These are phyloP conservation scores for Plebejus argus DNA, from an alignment of 2,888 invertebrate species.

Conservation along the genomic window DNA sequence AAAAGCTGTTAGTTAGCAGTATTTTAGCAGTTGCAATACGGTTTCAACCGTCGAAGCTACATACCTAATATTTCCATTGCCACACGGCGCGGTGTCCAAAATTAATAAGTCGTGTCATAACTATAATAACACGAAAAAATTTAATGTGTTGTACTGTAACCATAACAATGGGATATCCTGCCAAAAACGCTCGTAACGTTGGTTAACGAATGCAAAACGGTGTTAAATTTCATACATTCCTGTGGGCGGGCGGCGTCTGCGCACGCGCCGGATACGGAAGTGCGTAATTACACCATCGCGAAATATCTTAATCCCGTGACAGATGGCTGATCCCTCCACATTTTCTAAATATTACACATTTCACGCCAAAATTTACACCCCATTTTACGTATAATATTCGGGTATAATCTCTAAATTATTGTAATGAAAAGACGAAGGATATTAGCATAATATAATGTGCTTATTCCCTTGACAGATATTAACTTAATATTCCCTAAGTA, in stretches of 20 bases:
- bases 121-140: not conserved
- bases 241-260: slow-evolving; percentile 66
- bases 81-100: not conserved
- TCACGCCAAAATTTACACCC: slow-evolving; percentile 63
- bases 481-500: not conserved
- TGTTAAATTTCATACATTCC: slow-evolving; percentile 62
- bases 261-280: slow-evolving; percentile 79
- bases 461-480: not conserved
- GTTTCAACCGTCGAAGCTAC: not conserved
- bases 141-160: not conserved
- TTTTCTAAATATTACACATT: slow-evolving; percentile 67
- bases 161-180: not conserved
- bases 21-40: not conserved
- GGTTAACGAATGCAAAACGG: slow-evolving; percentile 43
- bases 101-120: not conserved
- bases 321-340: slow-evolving; percentile 72
- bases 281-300: slow-evolving; percentile 75
- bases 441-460: not conserved
- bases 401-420: not conserved
- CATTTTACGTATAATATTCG: slow-evolving; percentile 25
- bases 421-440: not conserved
- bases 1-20: not conserved
- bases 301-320: slow-evolving; percentile 75
- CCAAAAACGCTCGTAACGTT: slow-evolving; percentile 27
- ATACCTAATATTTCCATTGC: not conserved